These are phyloP conservation scores for Naso thynnoides DNA, from an alignment of 2,797 vertebrate genomes.

Conservation along the genomic window DNA sequence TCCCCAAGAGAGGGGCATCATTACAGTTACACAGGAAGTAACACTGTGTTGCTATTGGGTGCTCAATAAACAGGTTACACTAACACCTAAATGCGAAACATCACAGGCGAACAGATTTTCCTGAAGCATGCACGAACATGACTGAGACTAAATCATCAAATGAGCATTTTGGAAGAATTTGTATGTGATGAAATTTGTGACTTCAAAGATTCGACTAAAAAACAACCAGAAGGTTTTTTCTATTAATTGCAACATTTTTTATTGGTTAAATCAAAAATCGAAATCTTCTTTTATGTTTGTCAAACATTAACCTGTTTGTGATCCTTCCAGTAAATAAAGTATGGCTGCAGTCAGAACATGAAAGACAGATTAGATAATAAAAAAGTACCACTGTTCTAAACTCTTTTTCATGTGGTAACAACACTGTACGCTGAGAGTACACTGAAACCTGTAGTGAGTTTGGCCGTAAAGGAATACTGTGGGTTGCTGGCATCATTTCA, in stretches of 20 bases:
- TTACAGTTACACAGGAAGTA: slow-evolving; percentile 52
- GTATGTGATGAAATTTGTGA: slow-evolving; percentile 59
- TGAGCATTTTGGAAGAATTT: slow-evolving; percentile 59
- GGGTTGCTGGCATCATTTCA: slow-evolving; percentile 78
- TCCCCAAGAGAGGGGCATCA: slow-evolving; percentile 55
- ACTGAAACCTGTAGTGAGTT: slow-evolving; percentile 57
- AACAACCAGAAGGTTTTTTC: slow-evolving; percentile 55
- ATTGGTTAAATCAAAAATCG: slow-evolving; percentile 44
- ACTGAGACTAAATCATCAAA: slow-evolving; percentile 70
- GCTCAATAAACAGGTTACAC: slow-evolving; percentile 70
- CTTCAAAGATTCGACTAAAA: slow-evolving; percentile 66
- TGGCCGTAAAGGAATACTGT: slow-evolving; percentile 63
- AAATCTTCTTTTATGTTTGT: slow-evolving; percentile 32
- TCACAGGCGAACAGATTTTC: slow-evolving; percentile 76
- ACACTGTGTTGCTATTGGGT: slow-evolving; percentile 59
- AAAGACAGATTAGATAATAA: slow-evolving; percentile 20
- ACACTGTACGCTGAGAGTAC: slow-evolving; percentile 37
- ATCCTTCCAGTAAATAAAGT: slow-evolving; percentile 18
- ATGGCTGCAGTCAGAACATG: neutral
- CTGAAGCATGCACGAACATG: slow-evolving; percentile 58
- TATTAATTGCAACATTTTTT: slow-evolving; percentile 49
- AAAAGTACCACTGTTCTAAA: slow-evolving; percentile 27
- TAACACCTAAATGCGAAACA: slow-evolving; percentile 66
- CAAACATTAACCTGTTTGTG: slow-evolving; percentile 24
- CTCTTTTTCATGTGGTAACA: slow-evolving; percentile 31